Evolutionary conservation across 1,140 invertebrate genomes (phyloP), one percentile per base, ranked within the genome.

Genomic region (Drosophila nikananu): DNA sequence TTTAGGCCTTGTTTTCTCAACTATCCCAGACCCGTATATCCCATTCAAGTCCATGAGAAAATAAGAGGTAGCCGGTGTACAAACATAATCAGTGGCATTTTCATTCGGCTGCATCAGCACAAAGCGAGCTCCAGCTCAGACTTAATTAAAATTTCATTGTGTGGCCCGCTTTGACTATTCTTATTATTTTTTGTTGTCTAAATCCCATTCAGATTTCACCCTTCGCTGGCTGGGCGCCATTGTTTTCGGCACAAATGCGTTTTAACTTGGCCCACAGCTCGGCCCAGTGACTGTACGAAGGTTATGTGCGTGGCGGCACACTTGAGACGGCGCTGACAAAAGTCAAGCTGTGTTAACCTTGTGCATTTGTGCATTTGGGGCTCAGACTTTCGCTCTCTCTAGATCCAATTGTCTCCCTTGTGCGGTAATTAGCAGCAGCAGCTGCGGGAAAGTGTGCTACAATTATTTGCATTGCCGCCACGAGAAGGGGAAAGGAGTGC

Each of bases 141-240:
- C 83, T 83, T 86, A 86, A 86, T 89, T 86, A 86, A 89, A 86
- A 86, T 86, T 86, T 89, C 83, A 86, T 86, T 86, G 83, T 86
- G 80, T 74, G 84, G 80, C 68, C 60, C 61, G 81, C 72, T 83
- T 87, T 83, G 57, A 77, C 58, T 71, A 44, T 57, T 77, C 49
- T 48, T 77, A 57, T 55, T 78, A 54, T 77, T 68, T 70, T 52
- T 60, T 54, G 23, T 73, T 68, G 55, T 73, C 71, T 74, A 74
- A 74, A 61, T 61, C 55, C 54, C 71, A 61, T 73, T 73, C 67
- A 60, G 70, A 72, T 73, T 73, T 73, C 54, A 61, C 67, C 70
- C 70, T 61, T 73, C 67, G 67, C 41, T 44, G 9, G 44, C 67
- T 42, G 37, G 44, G 44, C 27, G 37, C 70, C 37, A 61, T 74